These are phyloP conservation scores for Spialia ferax DNA, from an alignment of 2,888 invertebrate genomes.

Conservation along the genomic window DNA sequence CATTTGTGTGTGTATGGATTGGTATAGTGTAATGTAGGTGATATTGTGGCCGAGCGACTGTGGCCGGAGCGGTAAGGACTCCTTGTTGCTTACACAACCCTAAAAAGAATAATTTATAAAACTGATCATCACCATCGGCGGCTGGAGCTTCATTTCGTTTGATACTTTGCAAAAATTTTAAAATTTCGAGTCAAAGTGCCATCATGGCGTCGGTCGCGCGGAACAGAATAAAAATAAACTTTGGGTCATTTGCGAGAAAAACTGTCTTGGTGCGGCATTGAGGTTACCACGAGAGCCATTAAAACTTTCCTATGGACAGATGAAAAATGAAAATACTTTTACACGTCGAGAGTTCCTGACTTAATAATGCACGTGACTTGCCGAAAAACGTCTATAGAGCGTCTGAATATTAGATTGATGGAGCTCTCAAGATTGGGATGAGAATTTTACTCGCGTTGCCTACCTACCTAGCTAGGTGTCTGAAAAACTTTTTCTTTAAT, in stretches of 20 bases:
- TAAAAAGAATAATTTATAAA: neutral
- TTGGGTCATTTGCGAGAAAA: slow-evolving; percentile 7
- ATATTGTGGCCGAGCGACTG: too few relatives aligned
- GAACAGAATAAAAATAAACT: slow-evolving; percentile 2
- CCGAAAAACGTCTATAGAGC: slow-evolving; percentile 41
- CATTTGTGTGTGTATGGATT: too few relatives aligned
- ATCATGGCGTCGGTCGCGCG: neutral
- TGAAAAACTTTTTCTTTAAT: neutral
- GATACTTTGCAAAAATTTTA: neutral
- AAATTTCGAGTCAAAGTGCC: neutral
- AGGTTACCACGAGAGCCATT: slow-evolving; percentile 59
- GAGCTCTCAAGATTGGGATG: slow-evolving; percentile 11
- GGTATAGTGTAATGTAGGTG: too few relatives aligned
- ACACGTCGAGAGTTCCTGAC: slow-evolving; percentile 50
- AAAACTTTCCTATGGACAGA: slow-evolving; percentile 67
- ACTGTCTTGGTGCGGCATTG: neutral
- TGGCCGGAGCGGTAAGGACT: neutral
- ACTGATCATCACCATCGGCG: neutral
- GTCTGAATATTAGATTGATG: slow-evolving; percentile 34
- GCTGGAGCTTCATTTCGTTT: neutral
- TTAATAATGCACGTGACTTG: slow-evolving; percentile 64
- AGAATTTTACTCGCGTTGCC: slow-evolving; percentile 10
- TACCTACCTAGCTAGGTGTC: slow-evolving; percentile 15
- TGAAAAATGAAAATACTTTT: slow-evolving; percentile 70
- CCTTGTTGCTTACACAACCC: neutral